Conservation (phyloP, 2,113 vertebrate genomes). For the Bujurquina vittata region DNA sequence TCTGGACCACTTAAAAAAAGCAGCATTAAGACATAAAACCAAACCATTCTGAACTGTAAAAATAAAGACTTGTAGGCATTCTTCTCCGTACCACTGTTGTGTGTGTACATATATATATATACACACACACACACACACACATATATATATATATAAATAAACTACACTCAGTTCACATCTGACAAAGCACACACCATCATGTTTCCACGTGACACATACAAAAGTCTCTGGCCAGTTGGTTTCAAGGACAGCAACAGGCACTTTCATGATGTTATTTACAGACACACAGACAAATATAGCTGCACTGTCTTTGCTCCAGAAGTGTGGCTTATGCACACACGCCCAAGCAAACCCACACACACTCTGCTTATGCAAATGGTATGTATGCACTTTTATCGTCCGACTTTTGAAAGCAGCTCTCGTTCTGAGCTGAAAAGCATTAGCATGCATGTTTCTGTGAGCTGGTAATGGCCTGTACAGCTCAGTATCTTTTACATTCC, state of each 20-base stretch:
- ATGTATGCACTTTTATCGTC: not conserved
- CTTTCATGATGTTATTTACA: slow-evolving; percentile 37
- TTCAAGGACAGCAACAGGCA: slow-evolving; percentile 14
- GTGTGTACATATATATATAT: not conserved
- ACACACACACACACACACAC: not conserved
- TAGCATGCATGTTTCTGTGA: slow-evolving; percentile 17
- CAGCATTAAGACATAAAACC: not conserved
- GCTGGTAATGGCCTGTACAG: slow-evolving; percentile 6
- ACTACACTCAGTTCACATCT: not conserved
- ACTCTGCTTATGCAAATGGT: slow-evolving; percentile 36
- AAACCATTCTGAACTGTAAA: not conserved
- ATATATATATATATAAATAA: not conserved
- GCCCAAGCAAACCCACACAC: slow-evolving; percentile 18
- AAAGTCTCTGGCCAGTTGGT: not conserved
- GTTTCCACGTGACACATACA: slow-evolving; percentile 15
- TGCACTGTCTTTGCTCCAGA: not conserved
- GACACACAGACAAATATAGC: slow-evolving; percentile 7
- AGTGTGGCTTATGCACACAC: not conserved
- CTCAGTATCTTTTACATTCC: not conserved
- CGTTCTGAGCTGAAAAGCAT: slow-evolving; percentile 7
- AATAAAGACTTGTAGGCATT: not conserved
- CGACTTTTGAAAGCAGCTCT: slow-evolving; percentile 9
- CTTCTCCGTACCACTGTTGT: not conserved
- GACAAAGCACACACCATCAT: slow-evolving; percentile 11
- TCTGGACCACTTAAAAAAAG: not conserved